phyloP scores from a whole-genome alignment of 2,113 vertebrate species.

The Aegotheles bennettii region DNA sequence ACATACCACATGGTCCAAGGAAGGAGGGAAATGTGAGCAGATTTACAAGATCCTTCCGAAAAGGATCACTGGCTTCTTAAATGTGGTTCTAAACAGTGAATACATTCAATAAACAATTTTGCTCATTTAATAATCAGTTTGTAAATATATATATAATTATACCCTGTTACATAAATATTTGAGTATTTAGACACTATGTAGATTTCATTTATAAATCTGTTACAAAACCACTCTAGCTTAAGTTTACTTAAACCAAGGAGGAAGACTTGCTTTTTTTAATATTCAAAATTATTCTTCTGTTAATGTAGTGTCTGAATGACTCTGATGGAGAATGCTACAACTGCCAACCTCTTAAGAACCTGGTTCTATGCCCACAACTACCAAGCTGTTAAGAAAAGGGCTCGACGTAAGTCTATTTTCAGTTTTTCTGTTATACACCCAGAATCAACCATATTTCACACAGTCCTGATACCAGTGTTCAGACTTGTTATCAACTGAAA shows the following conservation, averaged over 20 bases:
- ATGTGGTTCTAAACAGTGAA: background rate
- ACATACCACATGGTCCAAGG: background rate
- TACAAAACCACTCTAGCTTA: background rate
- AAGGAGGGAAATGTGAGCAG: background rate
- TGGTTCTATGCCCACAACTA: background rate
- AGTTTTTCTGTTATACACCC: background rate
- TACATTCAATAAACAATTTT: background rate
- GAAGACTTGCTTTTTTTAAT: background rate
- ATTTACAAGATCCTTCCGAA: background rate
- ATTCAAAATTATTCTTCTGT: background rate
- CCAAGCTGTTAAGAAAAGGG: background rate
- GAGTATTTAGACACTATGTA: background rate
- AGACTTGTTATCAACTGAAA: slow-evolving; percentile 16
- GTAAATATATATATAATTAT: background rate
- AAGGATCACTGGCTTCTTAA: background rate
- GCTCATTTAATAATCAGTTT: background rate
- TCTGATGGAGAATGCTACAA: background rate
- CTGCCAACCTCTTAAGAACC: background rate
- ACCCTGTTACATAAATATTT: background rate
- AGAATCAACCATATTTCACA: background rate
- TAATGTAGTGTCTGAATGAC: background rate
- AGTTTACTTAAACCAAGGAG: background rate
- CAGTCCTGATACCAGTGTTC: background rate
- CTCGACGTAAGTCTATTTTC: background rate
- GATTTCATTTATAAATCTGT: background rate